phyloP scores from a whole-genome alignment of 2,113 vertebrate species.

The Caranx melampygus region DNA sequence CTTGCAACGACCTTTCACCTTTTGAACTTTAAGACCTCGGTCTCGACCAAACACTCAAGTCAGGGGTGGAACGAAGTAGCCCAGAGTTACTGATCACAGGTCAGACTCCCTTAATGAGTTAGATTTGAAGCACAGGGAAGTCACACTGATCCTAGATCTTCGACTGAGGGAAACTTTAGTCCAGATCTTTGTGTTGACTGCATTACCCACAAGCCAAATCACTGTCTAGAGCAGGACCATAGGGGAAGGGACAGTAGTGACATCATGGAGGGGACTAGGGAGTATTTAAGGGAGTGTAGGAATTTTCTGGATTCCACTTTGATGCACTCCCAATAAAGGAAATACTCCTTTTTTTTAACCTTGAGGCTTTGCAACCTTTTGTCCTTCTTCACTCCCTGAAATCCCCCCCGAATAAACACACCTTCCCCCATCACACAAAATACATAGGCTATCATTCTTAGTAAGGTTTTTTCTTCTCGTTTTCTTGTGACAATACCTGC shows the following conservation, averaged over 20 bases:
- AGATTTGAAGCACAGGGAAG: conserved; percentile 71
- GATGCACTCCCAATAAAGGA: conserved; percentile 40
- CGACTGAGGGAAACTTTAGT: conserved; percentile 46
- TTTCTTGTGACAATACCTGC: conserved; percentile 81
- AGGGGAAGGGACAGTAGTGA: conserved; percentile 68
- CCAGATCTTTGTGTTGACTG: conserved; percentile 61
- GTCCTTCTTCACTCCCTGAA: conserved; percentile 52
- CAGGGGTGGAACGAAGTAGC: conserved; percentile 61
- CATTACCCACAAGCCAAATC: conserved; percentile 58
- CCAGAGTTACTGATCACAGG: conserved; percentile 64
- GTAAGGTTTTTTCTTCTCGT: conserved; percentile 59
- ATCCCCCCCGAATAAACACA: conserved; percentile 50
- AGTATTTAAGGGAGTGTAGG: conserved; percentile 50
- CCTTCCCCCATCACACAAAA: conserved; percentile 75
- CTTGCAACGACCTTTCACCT: conserved; percentile 80
- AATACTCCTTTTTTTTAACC: conserved; percentile 50
- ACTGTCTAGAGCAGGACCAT: conserved; percentile 53
- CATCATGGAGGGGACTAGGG: conserved; percentile 58
- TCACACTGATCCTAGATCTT: conserved; percentile 57
- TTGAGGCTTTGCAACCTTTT: conserved; percentile 59
- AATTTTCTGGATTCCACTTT: conserved; percentile 49
- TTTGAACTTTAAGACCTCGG: conserved; percentile 69
- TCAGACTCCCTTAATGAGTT: conserved; percentile 63
- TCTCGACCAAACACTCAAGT: conserved; percentile 76
- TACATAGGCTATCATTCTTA: conserved; percentile 73